A percentile compares a stretch with the other conserved stretches of the same genome.
Conservation (phyloP, 2,113 vertebrate genomes). For the Ceyx cyanopectus region DNA sequence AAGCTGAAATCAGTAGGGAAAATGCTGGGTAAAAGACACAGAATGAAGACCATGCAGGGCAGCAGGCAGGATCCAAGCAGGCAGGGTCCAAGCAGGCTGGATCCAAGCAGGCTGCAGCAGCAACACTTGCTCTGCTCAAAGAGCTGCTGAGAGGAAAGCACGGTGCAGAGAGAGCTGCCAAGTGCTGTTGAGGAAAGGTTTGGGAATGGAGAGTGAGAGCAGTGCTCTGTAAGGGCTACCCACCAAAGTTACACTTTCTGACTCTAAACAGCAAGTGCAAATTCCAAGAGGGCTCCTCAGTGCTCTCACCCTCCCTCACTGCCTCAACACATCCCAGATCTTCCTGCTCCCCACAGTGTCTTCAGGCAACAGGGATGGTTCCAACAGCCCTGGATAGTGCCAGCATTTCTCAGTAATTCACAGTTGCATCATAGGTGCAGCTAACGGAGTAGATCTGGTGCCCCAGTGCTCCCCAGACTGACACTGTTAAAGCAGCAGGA, state of each 20-base stretch:
- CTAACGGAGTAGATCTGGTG: background rate
- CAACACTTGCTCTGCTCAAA: background rate
- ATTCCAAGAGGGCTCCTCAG: background rate
- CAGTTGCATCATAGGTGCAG: accelerated
- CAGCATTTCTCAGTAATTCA: background rate
- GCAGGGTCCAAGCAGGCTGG: background rate
- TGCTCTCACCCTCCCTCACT: background rate
- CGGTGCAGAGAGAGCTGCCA: background rate
- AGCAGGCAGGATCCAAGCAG: background rate
- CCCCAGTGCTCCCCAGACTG: background rate
- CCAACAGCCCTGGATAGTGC: background rate
- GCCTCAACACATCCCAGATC: background rate
- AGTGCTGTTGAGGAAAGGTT: background rate
- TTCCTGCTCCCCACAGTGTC: background rate
- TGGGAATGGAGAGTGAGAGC: background rate
- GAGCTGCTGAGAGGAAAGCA: background rate
- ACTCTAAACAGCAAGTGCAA: background rate
- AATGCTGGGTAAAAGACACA: background rate
- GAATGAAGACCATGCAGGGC: background rate
- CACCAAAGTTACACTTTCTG: background rate
- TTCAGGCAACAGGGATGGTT: background rate
- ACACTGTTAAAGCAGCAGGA: background rate
- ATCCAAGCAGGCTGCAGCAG: background rate
- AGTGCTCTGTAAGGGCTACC: background rate
- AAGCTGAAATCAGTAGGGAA: background rate